Conservation (phyloP, 2,888 invertebrate species). For the Cantharis rufa region DNA sequence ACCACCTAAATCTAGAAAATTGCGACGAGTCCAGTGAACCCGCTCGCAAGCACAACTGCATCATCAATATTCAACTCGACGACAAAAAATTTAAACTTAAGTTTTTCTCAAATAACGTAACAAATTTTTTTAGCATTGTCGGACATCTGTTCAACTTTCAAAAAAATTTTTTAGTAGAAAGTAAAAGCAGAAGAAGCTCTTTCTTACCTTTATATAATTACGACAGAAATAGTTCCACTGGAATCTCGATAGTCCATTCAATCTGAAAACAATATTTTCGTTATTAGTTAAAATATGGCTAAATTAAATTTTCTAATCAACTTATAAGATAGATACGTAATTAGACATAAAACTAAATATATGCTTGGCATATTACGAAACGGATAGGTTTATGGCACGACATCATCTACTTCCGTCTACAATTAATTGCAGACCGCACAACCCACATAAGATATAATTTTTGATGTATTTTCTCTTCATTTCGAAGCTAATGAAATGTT, state of each 20-base stretch:
- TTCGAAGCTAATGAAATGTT: not conserved
- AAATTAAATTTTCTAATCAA: not conserved
- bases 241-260: constrained; percentile 23
- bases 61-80: not conserved
- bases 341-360: not conserved
- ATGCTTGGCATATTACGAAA: constrained; percentile 8
- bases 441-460: not conserved
- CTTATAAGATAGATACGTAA: not conserved
- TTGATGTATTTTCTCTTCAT: not conserved
- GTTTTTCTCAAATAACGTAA: not conserved
- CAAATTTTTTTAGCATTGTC: not conserved
- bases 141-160: not conserved
- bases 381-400: not conserved
- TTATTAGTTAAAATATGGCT: not conserved
- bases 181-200: not conserved
- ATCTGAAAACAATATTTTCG: constrained; percentile 24
- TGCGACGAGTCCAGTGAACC: not conserved
- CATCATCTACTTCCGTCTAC: constrained; percentile 5
- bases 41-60: not conserved
- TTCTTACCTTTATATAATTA: constrained; percentile 26
- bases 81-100: not conserved
- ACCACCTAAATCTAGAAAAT: not conserved
- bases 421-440: constrained; percentile 9
- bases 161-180: not conserved
- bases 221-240: constrained; percentile 6